Conservation (phyloP, 1,140 invertebrate species). For the Propsilocerus akamusi region DNA sequence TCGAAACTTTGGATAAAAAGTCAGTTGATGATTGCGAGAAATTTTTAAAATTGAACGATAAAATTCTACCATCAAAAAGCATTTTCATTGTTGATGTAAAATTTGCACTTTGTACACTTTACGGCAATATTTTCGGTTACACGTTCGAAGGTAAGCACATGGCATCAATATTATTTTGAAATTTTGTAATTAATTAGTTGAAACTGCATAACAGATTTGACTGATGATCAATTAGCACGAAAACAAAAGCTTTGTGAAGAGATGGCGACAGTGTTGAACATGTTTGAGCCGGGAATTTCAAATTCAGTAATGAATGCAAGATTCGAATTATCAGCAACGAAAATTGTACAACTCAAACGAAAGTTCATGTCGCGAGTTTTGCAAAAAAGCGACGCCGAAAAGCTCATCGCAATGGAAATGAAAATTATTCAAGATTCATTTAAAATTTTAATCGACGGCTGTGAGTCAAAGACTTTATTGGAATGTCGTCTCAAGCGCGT, state of each 20-base stretch:
- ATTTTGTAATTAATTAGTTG: background rate
- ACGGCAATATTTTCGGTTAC: slow-evolving; percentile 36
- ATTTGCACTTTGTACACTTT: slow-evolving; percentile 40
- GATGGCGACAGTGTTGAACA: slow-evolving; percentile 35
- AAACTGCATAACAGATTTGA: slow-evolving; percentile 27
- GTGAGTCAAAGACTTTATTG: too few species aligned
- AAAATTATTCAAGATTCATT: too few species aligned
- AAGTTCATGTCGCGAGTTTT: too few species aligned
- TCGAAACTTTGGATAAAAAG: slow-evolving; percentile 32
- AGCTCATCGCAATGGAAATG: too few species aligned
- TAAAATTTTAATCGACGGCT: too few species aligned
- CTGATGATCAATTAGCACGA: slow-evolving; percentile 31
- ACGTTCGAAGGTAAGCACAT: slow-evolving; percentile 27
- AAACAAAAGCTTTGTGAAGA: slow-evolving; percentile 46
- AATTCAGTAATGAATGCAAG: background rate
- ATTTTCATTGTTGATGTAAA: slow-evolving; percentile 44
- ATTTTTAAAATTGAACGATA: slow-evolving; percentile 34
- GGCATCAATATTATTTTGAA: slow-evolving; percentile 2
- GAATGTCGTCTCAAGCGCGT: too few species aligned
- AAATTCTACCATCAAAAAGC: slow-evolving; percentile 38
- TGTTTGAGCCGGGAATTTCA: slow-evolving; percentile 35
- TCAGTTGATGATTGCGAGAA: slow-evolving; percentile 33
- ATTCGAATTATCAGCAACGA: background rate
- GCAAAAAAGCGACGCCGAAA: too few species aligned
- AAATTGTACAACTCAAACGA: too few species aligned